A percentile compares a stretch with the other conserved stretches of the same genome.
Conservation (phyloP, 2,797 vertebrate genomes). For the Eulemur albifrons region DNA sequence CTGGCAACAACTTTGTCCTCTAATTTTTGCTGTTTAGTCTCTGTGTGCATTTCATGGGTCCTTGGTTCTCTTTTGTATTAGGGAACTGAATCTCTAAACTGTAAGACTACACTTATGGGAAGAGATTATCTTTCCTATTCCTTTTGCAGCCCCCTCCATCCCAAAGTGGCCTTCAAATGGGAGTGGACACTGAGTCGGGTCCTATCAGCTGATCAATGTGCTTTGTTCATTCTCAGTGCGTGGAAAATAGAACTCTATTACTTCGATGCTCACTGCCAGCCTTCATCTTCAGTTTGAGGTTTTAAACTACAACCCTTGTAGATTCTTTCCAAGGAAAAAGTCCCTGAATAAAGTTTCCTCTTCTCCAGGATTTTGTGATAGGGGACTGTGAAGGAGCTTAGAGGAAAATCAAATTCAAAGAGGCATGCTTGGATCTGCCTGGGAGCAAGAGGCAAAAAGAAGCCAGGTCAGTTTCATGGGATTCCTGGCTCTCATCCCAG, state of each 20-base stretch:
- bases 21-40: background rate
- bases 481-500: background rate
- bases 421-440: background rate
- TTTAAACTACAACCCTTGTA: background rate
- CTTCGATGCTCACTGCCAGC: background rate
- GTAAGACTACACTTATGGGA: background rate
- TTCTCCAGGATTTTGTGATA: background rate
- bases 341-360: background rate
- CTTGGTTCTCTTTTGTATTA: background rate
- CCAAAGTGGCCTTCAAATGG: background rate
- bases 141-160: background rate
- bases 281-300: slow-evolving; percentile 53
- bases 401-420: slow-evolving; percentile 8
- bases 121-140: background rate
- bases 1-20: background rate
- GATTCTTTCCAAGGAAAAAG: background rate
- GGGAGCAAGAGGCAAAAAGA: background rate
- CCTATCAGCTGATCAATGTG: background rate
- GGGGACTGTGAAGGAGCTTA: background rate
- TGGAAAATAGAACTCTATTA: background rate
- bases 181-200: background rate
- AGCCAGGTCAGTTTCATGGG: background rate
- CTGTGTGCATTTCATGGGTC: background rate
- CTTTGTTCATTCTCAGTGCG: background rate
- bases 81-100: background rate